Base-by-base conservation (phyloP, 2,888 invertebrate genomes). In the Boloria euphrosyne region DNA sequence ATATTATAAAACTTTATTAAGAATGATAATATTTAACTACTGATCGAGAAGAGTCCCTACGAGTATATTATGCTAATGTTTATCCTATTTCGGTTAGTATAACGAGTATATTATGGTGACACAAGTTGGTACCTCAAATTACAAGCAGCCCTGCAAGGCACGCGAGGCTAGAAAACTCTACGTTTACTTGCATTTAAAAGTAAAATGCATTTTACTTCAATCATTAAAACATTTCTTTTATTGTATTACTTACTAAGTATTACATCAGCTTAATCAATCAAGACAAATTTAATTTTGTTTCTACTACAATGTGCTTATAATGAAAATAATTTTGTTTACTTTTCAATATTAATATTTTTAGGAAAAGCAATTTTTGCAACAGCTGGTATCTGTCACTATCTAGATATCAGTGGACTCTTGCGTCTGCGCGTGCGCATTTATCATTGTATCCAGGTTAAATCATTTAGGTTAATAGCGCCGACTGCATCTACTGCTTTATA, bases 401-500 rank as follows among this genome's bases (percentile, higher is more conserved):
- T 62, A 59, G 66, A 67, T 65, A 61, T 59, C 66, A 18, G 22
- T 66, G 53, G 51, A 60, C 38, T 44, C 22, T 52, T 58, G 59
- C 59, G 58, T 50, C 52, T 46, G 63, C 65, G 67, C 67, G 71
- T 70, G 65, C 70, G 57, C 67, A 63, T 67, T 59, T 63, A 60
- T 61, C 65, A 68, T 70, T 68, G 44, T 60, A 75, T 72, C 70
- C 76, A 77, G 76, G 77, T 69, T 75, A 70, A 62, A 75, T 70
- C 74, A 80, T 77, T 74, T 75, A 72, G 80, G 80, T 79, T 80
- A 81, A 80, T 78, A 74, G 78, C 75, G 71, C 66, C 71, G 53
- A 73, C 67, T 78, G 79, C 79, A 79, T 72, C 75, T 67, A 70
- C 71, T 52, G 65, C 68, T 76, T 75, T 74, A 74, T 74, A 74